phyloP scores from a whole-genome alignment of 2,113 vertebrate species.

The Entelurus aequoreus region DNA sequence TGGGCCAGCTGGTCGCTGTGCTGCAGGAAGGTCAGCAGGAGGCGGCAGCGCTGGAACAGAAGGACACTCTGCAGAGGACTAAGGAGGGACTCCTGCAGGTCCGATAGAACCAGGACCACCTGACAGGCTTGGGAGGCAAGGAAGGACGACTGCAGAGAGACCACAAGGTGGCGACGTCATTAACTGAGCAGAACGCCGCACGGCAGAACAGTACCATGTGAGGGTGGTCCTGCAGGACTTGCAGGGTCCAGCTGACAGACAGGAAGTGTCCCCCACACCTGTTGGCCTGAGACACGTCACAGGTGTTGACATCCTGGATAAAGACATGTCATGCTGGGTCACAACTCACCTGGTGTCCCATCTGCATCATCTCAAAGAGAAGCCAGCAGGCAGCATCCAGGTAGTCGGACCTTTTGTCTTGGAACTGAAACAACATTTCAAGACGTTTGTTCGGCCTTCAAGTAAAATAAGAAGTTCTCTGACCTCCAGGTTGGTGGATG shows the following conservation, averaged over 20 bases:
- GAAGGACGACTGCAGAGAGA: slow-evolving; percentile 50
- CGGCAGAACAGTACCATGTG: slow-evolving; percentile 46
- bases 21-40: slow-evolving; percentile 74
- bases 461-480: neutral
- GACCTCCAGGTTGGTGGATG: neutral
- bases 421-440: slow-evolving; percentile 25
- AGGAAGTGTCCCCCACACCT: slow-evolving; percentile 51
- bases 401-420: slow-evolving; percentile 57
- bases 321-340: neutral
- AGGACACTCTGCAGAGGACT: slow-evolving; percentile 67
- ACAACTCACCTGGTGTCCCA: slow-evolving; percentile 62
- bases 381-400: slow-evolving; percentile 63
- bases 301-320: neutral
- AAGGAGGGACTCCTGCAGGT: slow-evolving; percentile 25
- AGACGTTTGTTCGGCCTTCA: no score
- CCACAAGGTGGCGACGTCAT: neutral
- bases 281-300: slow-evolving; percentile 53
- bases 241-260: slow-evolving; percentile 66
- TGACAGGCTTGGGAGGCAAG: slow-evolving; percentile 64
- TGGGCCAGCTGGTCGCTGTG: slow-evolving; percentile 59
- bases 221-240: slow-evolving; percentile 61
- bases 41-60: slow-evolving; percentile 73
- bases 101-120: slow-evolving; percentile 62
- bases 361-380: slow-evolving; percentile 68
- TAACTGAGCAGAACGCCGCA: neutral